phyloP scores from a whole-genome alignment of 2,888 invertebrate genomes.

The Tiliacea aurago region DNA sequence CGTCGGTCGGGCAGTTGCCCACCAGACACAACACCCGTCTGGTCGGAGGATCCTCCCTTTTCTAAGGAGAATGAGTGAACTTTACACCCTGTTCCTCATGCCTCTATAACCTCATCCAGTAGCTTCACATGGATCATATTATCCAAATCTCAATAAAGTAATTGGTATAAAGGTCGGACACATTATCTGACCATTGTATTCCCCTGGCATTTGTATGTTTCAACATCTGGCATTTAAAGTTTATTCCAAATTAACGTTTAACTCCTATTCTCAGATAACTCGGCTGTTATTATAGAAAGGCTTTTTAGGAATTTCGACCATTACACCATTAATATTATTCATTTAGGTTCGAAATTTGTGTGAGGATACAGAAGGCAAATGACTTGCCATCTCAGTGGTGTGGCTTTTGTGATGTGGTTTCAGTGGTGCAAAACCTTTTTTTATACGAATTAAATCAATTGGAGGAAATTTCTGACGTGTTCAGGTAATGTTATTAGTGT shows the following conservation, averaged over 20 bases:
- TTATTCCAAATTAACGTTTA: constrained; percentile 62
- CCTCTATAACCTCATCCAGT: too few relatives aligned
- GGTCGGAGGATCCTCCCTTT: too few relatives aligned
- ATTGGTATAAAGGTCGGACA: constrained; percentile 64
- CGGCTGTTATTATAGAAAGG: constrained; percentile 53
- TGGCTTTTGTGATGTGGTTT: constrained; percentile 20
- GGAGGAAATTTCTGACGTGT: neutral
- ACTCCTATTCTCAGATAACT: constrained; percentile 34
- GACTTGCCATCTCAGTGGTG: constrained; percentile 34
- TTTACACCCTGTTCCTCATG: too few relatives aligned
- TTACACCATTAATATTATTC: constrained; percentile 30
- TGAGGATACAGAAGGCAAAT: constrained; percentile 35
- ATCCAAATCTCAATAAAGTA: constrained; percentile 45
- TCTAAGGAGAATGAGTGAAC: too few relatives aligned
- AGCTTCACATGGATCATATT: constrained; percentile 38
- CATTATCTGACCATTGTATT: constrained; percentile 43
- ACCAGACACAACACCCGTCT: too few relatives aligned
- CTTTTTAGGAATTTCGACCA: constrained; percentile 56
- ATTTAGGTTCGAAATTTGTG: constrained; percentile 43
- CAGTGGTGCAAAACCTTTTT: constrained; percentile 3
- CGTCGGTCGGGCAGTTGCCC: too few relatives aligned
- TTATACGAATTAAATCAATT: too few relatives aligned
- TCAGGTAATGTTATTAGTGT: neutral
- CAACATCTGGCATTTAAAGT: constrained; percentile 69
- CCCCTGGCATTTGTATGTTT: constrained; percentile 64